phyloP scores from a whole-genome alignment of 2,113 vertebrate species.

The Butastur rufipennis region DNA sequence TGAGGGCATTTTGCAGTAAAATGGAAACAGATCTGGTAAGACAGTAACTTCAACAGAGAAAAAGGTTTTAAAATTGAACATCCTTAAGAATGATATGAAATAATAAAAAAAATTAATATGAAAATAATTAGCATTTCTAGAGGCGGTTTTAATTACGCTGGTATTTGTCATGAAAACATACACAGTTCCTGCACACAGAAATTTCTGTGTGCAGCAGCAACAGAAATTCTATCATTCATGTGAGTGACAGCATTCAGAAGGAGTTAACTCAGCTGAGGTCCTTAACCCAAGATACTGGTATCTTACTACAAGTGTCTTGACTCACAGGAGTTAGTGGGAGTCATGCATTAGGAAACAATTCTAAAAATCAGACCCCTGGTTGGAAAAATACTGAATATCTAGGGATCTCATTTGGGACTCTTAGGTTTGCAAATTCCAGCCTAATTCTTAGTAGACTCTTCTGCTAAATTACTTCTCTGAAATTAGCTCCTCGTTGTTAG shows the following conservation, averaged over 20 bases:
- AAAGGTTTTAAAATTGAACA: background rate
- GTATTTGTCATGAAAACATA: background rate
- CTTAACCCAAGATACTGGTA: background rate
- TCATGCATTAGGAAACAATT: background rate
- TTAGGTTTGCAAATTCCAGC: background rate
- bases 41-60: background rate
- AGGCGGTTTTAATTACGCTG: background rate
- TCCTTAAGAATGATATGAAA: background rate
- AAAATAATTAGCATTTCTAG: background rate
- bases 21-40: background rate
- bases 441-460: background rate
- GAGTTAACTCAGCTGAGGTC: background rate
- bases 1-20: background rate
- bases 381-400: background rate
- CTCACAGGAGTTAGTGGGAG: background rate
- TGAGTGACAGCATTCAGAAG: background rate
- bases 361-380: background rate
- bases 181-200: fast-evolving
- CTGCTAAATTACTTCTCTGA: background rate
- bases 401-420: background rate
- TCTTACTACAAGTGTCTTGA: background rate
- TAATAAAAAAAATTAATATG: background rate
- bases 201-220: background rate
- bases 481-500: background rate
- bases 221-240: background rate